Conservation (phyloP, 2,888 invertebrate genomes). For the Neocrepidodera transversa region DNA sequence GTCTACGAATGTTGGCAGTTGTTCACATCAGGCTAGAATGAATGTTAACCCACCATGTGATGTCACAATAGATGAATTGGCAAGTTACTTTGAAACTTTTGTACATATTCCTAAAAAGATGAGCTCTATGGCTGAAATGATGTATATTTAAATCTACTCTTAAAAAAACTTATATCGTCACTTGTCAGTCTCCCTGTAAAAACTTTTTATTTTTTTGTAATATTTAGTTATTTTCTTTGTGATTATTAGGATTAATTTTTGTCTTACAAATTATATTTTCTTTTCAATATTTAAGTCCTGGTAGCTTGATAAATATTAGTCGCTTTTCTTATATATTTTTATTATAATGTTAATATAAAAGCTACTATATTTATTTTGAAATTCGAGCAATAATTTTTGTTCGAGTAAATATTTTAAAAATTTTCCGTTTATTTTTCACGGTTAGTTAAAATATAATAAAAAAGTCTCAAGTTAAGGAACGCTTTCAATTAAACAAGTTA, state of each 20-base stretch:
- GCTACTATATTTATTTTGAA: too few relatives aligned
- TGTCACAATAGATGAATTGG: constrained; percentile 92
- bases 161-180: too few relatives aligned
- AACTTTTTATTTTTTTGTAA: background rate
- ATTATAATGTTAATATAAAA: too few relatives aligned
- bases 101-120: constrained; percentile 97
- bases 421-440: too few relatives aligned
- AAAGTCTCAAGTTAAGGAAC: too few relatives aligned
- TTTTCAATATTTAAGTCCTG: background rate
- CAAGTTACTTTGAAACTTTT: constrained; percentile 93
- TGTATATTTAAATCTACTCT: constrained; percentile 85
- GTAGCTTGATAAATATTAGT: too few relatives aligned
- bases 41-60: constrained; percentile 75
- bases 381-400: too few relatives aligned
- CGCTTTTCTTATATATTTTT: too few relatives aligned
- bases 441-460: too few relatives aligned
- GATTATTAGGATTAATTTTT: background rate
- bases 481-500: too few relatives aligned
- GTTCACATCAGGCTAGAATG: constrained; percentile 78
- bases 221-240: background rate
- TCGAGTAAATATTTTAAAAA: too few relatives aligned
- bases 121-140: constrained; percentile 98
- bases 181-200: background rate
- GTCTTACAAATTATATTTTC: background rate
- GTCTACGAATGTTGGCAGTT: constrained; percentile 60